Conservation (phyloP, 2,797 vertebrate genomes). For the Spinus pinus region DNA sequence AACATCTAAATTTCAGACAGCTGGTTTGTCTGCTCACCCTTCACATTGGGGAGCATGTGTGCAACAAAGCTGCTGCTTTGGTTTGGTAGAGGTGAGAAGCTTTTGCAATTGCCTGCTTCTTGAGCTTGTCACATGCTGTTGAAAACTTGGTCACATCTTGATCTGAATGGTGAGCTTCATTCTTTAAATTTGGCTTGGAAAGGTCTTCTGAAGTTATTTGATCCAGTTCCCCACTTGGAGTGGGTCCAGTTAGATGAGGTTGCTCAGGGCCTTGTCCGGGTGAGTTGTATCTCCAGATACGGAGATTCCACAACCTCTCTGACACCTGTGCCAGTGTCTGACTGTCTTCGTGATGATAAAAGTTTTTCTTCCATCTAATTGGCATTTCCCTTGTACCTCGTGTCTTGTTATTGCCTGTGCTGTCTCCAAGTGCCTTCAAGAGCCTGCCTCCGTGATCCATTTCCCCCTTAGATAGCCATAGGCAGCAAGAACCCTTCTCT, state of each 20-base stretch:
- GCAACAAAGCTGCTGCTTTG: background rate
- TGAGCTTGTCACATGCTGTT: background rate
- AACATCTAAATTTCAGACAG: background rate
- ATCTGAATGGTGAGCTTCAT: background rate
- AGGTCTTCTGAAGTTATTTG: background rate
- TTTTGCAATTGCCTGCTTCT: background rate
- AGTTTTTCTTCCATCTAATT: background rate
- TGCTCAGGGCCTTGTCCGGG: background rate
- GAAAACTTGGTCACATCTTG: background rate
- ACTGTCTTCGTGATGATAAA: background rate
- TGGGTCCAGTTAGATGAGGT: background rate
- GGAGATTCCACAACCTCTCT: background rate
- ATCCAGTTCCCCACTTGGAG: background rate
- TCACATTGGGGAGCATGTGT: accelerated
- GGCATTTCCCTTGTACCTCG: background rate
- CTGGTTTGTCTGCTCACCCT: background rate
- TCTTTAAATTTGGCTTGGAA: background rate
- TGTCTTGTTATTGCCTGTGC: background rate
- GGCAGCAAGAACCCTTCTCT: background rate
- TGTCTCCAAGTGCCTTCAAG: background rate
- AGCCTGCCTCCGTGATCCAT: background rate
- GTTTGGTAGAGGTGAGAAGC: background rate
- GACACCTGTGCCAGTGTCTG: background rate
- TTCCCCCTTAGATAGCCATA: background rate
- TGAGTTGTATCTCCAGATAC: background rate